Percentiles rank a stretch among this genome's conserved stretches.
Evolutionary conservation across 2,113 vertebrate genomes (phyloP).

Genomic region (Potamarius usumacintae): DNA sequence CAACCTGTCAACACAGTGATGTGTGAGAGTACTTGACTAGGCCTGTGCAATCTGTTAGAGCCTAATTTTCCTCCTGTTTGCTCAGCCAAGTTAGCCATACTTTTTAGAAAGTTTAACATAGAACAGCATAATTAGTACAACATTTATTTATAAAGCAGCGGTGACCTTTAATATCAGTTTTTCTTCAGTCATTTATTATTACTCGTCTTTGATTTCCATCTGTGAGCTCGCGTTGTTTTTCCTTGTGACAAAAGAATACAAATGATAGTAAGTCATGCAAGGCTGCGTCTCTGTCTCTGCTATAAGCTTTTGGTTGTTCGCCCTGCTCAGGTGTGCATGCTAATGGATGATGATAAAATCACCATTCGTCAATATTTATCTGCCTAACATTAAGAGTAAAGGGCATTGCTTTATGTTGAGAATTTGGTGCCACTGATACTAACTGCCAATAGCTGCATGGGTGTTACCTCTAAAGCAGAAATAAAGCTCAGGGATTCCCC

Average conservation of each 20-base stretch:
- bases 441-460: constrained; percentile 43
- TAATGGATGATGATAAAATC: constrained; percentile 30
- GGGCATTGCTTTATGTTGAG: constrained; percentile 39
- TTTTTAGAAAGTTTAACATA: constrained; percentile 13
- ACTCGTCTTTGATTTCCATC: constrained; percentile 21
- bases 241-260: constrained; percentile 37
- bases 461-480: constrained; percentile 40
- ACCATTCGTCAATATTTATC: constrained; percentile 52
- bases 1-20: constrained; percentile 49
- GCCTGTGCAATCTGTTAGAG: constrained; percentile 37
- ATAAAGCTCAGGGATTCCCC: constrained; percentile 56
- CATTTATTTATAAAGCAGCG: constrained; percentile 4
- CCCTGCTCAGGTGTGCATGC: not conserved
- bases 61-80: constrained; percentile 51
- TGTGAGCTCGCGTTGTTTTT: constrained; percentile 30
- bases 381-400: not conserved
- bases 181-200: constrained; percentile 14
- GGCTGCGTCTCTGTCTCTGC: not conserved
- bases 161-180: constrained; percentile 29
- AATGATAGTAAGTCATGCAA: constrained; percentile 43
- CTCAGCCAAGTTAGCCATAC: constrained; percentile 45
- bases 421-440: constrained; percentile 6
- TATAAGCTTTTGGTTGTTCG: constrained; percentile 11
- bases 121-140: not conserved
- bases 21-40: constrained; percentile 53